These are phyloP conservation scores for Lepidurus apus DNA, from an alignment of 1,140 invertebrate genomes.

Conservation along the genomic window DNA sequence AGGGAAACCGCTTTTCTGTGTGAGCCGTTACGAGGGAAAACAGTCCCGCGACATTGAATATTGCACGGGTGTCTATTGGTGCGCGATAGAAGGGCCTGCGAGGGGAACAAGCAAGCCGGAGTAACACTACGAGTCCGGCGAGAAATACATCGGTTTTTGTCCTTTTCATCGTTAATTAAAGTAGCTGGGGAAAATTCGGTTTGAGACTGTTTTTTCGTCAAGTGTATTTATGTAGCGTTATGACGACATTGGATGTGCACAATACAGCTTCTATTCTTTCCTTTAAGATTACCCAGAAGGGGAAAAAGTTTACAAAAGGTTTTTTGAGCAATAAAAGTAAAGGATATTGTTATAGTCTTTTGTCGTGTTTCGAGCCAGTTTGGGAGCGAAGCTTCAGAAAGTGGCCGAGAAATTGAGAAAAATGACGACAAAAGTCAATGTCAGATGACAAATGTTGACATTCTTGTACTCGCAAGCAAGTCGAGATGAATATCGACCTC, in stretches of 20 bases:
- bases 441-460: conserved; percentile 19
- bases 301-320: not conserved
- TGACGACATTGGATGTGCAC: not conserved
- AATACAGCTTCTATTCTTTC: not conserved
- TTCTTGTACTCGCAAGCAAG: not conserved
- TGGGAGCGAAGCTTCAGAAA: not conserved
- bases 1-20: too few relatives aligned
- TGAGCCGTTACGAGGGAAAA: too few relatives aligned
- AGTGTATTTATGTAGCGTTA: too few relatives aligned
- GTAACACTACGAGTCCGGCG: too few relatives aligned
- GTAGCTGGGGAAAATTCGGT: too few relatives aligned
- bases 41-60: too few relatives aligned
- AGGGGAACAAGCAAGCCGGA: too few relatives aligned
- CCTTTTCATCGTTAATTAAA: too few relatives aligned
- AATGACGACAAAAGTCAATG: not conserved
- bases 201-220: too few relatives aligned
- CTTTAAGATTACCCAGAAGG: not conserved
- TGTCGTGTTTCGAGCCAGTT: not conserved
- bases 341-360: not conserved
- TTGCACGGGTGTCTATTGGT: too few relatives aligned
- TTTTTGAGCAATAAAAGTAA: not conserved
- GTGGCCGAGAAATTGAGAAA: not conserved
- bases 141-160: too few relatives aligned
- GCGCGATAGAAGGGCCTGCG: too few relatives aligned
- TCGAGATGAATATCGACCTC: not conserved